Percentiles rank a stretch among this genome's conserved stretches.
phyloP scores from a whole-genome alignment of 1,140 invertebrate species.

The Venustaconcha ellipsiformis region DNA sequence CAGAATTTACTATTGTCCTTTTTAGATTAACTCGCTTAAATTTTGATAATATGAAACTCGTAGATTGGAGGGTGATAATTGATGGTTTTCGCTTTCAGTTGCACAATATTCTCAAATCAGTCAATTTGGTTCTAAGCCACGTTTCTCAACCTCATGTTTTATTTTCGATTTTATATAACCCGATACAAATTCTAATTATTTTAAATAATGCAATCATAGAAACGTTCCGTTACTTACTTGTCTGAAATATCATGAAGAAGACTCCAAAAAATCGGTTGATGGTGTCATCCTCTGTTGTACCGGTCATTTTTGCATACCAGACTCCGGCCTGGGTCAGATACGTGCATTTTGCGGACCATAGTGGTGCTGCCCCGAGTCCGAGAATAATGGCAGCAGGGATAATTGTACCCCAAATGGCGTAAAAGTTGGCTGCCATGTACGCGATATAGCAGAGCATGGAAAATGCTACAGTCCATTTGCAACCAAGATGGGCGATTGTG shows the following conservation, averaged over 20 bases:
- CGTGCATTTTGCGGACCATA: slow-evolving; percentile 97
- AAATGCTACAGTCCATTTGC: slow-evolving; percentile 93
- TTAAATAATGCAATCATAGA: too few species aligned
- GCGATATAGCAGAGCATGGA: slow-evolving; percentile 93
- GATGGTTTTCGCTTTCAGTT: background rate
- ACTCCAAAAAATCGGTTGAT: slow-evolving; percentile 97
- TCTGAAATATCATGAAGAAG: slow-evolving; percentile 98
- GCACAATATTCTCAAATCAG: background rate
- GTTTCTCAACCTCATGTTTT: background rate
- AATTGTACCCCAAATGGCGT: slow-evolving; percentile 80
- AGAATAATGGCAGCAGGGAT: slow-evolving; percentile 91
- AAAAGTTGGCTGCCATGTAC: slow-evolving; percentile 94
- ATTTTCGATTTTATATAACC: background rate
- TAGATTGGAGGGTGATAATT: background rate
- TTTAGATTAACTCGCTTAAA: background rate
- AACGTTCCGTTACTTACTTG: slow-evolving; percentile 71
- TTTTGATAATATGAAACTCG: background rate
- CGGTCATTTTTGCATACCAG: slow-evolving; percentile 73
- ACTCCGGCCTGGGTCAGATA: slow-evolving; percentile 94
- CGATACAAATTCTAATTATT: background rate
- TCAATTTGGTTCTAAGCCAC: background rate
- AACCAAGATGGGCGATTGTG: slow-evolving; percentile 78
- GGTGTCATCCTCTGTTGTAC: slow-evolving; percentile 84
- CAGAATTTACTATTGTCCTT: too few species aligned
- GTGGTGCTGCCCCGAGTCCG: slow-evolving; percentile 91